Conservation (phyloP, 2,888 invertebrate species). For the Sisyra nigra region DNA sequence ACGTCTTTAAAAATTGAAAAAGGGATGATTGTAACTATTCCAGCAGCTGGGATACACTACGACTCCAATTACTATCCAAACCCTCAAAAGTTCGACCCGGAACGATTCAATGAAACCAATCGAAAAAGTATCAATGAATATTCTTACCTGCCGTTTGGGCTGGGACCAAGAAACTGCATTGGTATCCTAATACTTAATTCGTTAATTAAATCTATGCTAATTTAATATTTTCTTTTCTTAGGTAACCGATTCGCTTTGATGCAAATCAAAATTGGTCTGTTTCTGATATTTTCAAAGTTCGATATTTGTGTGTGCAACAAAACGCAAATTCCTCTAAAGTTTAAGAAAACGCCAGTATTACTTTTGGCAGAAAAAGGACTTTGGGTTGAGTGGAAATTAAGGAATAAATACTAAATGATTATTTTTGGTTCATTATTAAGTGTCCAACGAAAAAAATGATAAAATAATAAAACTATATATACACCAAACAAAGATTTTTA, state of each 20-base stretch:
- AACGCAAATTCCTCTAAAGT: slow-evolving; percentile 1
- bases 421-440: too few relatives aligned
- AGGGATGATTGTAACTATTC: neutral
- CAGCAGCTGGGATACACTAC: neutral
- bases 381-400: too few relatives aligned
- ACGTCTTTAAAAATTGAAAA: neutral
- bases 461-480: too few relatives aligned
- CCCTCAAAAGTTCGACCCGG: slow-evolving; percentile 2
- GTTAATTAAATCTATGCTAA: neutral
- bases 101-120: slow-evolving; percentile 3
- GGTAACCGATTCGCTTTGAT: neutral
- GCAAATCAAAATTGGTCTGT: neutral
- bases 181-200: neutral
- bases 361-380: neutral
- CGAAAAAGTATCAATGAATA: neutral
- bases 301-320: neutral
- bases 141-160: neutral
- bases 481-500: too few relatives aligned
- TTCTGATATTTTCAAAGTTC: neutral
- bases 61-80: slow-evolving; percentile 1
- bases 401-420: too few relatives aligned
- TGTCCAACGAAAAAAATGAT: too few relatives aligned
- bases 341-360: neutral
- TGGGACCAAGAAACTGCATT: slow-evolving; percentile 2
- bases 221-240: neutral